Base-by-base conservation (phyloP, 1,140 invertebrate genomes). In the Cotesia typhae region DNA sequence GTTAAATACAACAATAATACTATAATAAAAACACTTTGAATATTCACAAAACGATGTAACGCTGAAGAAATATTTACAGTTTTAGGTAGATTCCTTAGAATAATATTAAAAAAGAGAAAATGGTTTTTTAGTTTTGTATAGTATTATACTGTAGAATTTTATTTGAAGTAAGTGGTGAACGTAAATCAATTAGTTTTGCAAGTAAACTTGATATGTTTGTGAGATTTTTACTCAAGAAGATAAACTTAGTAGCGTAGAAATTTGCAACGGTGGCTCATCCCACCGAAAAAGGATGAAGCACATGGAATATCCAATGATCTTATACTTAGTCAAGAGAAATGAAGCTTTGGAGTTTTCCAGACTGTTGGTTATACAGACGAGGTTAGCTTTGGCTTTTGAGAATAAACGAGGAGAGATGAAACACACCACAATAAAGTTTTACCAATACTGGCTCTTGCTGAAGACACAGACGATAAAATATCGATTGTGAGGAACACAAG, bases 241-340 rank as follows among this genome's bases (percentile, higher is more conserved):
- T 68, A 68, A 68, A 68, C 67, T 59, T 59, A 7, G 6, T 6
- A 17, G 17, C 38, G 52, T 37, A 53, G 67, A 36, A 68, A 68
- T 68, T 68, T 51, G 12, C 67, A 53, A 68, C 67, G 28, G 41
- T 41, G 41, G 53, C 36, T 20, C 53, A 68, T 57, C 41, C 35
- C 14, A 5, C 53, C 12, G 20, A 9, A 10, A 61, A 41, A 64
- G 4, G 52, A 38, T 17, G 53, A 68, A 59, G 67, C 37, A 68
- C 37, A 36, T 38, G 37, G 53, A 68, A 35, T 53, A 51, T 68
- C 53, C 28, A 14, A 51, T 41, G 41, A 41, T 41, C 41, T 41
- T 41, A 41, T 17, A 55, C 14, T 55, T n/a, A 55, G 12, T 55
- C 52, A 17, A 55, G 52, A 14, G 14, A 12, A 17, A 3, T 3